Conservation (phyloP, 2,797 vertebrate genomes). For the Rhynchotus rufescens region DNA sequence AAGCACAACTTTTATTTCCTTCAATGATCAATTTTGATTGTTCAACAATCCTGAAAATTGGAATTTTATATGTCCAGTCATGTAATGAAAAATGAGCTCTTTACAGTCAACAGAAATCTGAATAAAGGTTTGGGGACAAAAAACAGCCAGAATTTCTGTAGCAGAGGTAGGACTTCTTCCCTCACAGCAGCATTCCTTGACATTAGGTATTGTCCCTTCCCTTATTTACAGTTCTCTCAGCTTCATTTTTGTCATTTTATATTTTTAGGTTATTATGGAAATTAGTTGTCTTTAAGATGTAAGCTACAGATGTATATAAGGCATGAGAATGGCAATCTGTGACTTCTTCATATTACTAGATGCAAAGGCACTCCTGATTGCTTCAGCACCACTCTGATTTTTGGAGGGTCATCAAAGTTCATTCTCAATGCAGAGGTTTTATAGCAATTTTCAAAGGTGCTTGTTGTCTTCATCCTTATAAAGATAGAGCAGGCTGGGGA, state of each 20-base stretch:
- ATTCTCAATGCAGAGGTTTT: neutral
- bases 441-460: neutral
- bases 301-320: rapidly evolving
- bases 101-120: neutral
- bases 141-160: neutral
- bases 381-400: neutral
- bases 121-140: neutral
- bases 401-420: rapidly evolving
- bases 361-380: neutral
- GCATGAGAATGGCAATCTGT: neutral
- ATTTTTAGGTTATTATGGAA: neutral
- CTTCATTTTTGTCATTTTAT: neutral
- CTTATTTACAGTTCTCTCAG: neutral
- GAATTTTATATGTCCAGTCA: neutral
- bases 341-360: neutral
- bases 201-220: neutral
- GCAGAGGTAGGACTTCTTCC: neutral
- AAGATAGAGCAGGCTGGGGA: neutral
- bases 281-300: neutral
- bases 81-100: neutral
- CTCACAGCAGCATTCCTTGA: neutral
- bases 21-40: neutral
- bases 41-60: neutral
- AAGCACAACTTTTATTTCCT: neutral
- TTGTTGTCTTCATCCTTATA: neutral